phyloP scores from a whole-genome alignment of 2,113 vertebrate genomes.

The Formicarius rufipectus region DNA sequence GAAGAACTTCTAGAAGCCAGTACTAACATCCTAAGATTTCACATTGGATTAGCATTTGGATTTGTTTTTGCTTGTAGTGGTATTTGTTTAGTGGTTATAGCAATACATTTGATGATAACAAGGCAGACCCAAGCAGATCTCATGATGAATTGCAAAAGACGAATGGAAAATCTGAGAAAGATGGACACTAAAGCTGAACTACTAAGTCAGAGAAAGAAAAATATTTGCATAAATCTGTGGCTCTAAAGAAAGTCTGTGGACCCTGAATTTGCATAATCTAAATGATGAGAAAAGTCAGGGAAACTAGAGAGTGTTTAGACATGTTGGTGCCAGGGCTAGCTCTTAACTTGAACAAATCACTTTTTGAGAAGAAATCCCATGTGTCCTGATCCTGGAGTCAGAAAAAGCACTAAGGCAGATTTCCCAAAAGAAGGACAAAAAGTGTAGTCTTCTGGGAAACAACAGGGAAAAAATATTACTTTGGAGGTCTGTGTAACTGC shows the following conservation, averaged over 20 bases:
- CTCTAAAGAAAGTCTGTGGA: constrained; percentile 31
- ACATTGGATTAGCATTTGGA: background rate
- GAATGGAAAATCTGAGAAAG: constrained; percentile 40
- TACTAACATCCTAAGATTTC: background rate
- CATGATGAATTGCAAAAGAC: background rate
- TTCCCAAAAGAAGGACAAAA: constrained; percentile 52
- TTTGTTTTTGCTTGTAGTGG: background rate
- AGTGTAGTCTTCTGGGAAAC: background rate
- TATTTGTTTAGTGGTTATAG: background rate
- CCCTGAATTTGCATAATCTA: constrained; percentile 62
- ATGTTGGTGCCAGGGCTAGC: constrained; percentile 52
- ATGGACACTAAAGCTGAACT: constrained; percentile 14
- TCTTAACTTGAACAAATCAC: constrained; percentile 53
- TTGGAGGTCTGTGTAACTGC: background rate
- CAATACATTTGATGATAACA: background rate
- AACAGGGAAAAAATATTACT: background rate
- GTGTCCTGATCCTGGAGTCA: background rate
- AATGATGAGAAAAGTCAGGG: constrained; percentile 58
- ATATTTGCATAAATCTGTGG: constrained; percentile 53
- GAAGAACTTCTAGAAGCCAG: background rate
- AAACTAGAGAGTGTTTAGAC: constrained; percentile 56
- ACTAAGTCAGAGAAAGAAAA: constrained; percentile 18
- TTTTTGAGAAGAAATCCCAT: constrained; percentile 48
- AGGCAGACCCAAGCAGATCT: constrained; percentile 15
- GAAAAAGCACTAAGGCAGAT: constrained; percentile 16